A percentile compares a stretch with the other conserved stretches of the same genome.
Conservation (phyloP, 2,888 invertebrate species). For the Sinopyrophorus schimmeli region DNA sequence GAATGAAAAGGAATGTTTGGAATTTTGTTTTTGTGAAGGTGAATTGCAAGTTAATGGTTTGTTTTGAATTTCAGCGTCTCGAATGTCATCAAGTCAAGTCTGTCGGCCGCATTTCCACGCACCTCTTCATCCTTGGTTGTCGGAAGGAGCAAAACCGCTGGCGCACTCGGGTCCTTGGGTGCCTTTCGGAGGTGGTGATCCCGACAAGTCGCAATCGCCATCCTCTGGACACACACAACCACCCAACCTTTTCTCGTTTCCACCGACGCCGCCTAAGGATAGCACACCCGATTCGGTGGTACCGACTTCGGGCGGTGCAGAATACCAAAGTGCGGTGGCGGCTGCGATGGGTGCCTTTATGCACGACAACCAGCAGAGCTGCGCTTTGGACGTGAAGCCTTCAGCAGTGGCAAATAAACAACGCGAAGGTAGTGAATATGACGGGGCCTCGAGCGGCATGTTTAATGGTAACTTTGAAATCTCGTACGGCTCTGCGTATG, state of each 20-base stretch:
- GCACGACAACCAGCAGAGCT: slow-evolving; percentile 56
- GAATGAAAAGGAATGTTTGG: too few species aligned
- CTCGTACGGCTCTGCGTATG: slow-evolving; percentile 58
- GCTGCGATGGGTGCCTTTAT: slow-evolving; percentile 84
- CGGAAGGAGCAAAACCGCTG: slow-evolving; percentile 66
- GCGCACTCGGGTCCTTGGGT: slow-evolving; percentile 76
- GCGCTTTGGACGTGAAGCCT: slow-evolving; percentile 65
- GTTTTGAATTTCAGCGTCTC: slow-evolving; percentile 61
- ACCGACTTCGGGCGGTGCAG: slow-evolving; percentile 64
- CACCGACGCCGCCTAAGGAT: slow-evolving; percentile 96
- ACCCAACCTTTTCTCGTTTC: slow-evolving; percentile 91
- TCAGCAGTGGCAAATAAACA: slow-evolving; percentile 64
- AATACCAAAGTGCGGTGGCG: slow-evolving; percentile 81
- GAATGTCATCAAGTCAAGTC: slow-evolving; percentile 76
- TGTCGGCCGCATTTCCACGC: slow-evolving; percentile 95
- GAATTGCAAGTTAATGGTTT: too few species aligned
- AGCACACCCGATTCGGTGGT: slow-evolving; percentile 89
- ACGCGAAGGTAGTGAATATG: slow-evolving; percentile 74
- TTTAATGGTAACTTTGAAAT: slow-evolving; percentile 59
- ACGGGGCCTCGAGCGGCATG: slow-evolving; percentile 55
- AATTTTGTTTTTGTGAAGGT: too few species aligned
- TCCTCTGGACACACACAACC: slow-evolving; percentile 60
- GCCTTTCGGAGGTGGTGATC: slow-evolving; percentile 65
- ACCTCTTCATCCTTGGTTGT: slow-evolving; percentile 86
- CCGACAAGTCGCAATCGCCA: slow-evolving; percentile 66